These are phyloP conservation scores for Automeris io DNA, from an alignment of 2,888 invertebrate species.

Conservation along the genomic window DNA sequence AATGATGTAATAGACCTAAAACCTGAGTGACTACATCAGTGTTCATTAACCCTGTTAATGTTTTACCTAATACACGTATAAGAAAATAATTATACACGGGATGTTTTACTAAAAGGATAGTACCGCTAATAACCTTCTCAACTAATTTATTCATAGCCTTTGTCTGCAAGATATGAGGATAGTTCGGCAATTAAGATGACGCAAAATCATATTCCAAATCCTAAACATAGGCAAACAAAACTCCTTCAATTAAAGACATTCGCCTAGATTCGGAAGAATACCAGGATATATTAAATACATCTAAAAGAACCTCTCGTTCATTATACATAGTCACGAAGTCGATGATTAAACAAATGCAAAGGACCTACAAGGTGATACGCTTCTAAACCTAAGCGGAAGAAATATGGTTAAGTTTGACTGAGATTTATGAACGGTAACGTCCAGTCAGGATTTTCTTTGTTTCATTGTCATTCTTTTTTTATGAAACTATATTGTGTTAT, in stretches of 20 bases:
- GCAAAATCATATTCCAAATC: background rate
- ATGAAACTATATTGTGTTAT: background rate
- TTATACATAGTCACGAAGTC: conserved; percentile 7
- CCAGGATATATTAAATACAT: background rate
- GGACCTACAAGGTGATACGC: conserved; percentile 27
- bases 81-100: background rate
- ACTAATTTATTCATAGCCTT: background rate
- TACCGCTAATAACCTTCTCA: background rate
- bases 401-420: conserved; percentile 10
- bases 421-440: background rate
- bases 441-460: background rate
- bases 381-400: conserved; percentile 8
- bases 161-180: background rate
- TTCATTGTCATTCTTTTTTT: conserved; percentile 2
- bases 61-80: background rate
- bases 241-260: background rate
- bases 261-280: background rate
- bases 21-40: conserved; percentile 16
- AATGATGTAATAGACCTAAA: conserved; percentile 18
- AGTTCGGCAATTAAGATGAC: background rate
- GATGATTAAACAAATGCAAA: conserved; percentile 22
- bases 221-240: too few species aligned
- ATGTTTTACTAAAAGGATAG: background rate
- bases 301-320: background rate
- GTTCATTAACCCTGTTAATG: background rate